Percentiles rank a stretch among this genome's conserved stretches.
Evolutionary conservation across 2,113 vertebrate genomes (phyloP).

Genomic region (Notarius lentiginosus): DNA sequence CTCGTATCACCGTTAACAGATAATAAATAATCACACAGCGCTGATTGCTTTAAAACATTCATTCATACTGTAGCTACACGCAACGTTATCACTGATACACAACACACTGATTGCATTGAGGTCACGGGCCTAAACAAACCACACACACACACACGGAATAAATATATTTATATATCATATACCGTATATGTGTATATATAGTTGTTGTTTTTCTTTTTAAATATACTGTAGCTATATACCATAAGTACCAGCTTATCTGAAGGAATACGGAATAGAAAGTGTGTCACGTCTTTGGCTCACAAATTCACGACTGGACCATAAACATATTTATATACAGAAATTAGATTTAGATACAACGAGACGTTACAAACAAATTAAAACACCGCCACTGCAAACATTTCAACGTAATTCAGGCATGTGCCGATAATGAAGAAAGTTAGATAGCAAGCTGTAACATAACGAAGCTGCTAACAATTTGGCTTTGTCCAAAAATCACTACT

Average conservation of each 20-base stretch:
- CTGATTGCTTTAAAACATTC: constrained; percentile 66
- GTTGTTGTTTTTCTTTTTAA: not conserved
- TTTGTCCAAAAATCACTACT: not conserved
- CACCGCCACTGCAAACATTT: constrained; percentile 59
- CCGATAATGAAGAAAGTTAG: not conserved
- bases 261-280: constrained; percentile 51
- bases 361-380: constrained; percentile 62
- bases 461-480: not conserved
- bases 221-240: constrained; percentile 15
- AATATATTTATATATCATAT: constrained; percentile 42
- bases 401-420: not conserved
- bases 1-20: constrained; percentile 32
- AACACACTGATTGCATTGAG: constrained; percentile 66
- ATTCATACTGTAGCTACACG: constrained; percentile 56
- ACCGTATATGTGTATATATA: constrained; percentile 26
- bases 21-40: constrained; percentile 18
- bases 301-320: constrained; percentile 63
- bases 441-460: not conserved
- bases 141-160: not conserved
- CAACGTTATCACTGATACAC: constrained; percentile 47
- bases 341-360: constrained; percentile 59
- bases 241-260: constrained; percentile 52
- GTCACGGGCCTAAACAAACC: constrained; percentile 59
- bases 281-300: constrained; percentile 70
- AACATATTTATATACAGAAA: constrained; percentile 38